A percentile compares a stretch with the other conserved stretches of the same genome.
Evolutionary conservation across 2,113 vertebrate genomes (phyloP).

Genomic region (Tinamus guttatus): DNA sequence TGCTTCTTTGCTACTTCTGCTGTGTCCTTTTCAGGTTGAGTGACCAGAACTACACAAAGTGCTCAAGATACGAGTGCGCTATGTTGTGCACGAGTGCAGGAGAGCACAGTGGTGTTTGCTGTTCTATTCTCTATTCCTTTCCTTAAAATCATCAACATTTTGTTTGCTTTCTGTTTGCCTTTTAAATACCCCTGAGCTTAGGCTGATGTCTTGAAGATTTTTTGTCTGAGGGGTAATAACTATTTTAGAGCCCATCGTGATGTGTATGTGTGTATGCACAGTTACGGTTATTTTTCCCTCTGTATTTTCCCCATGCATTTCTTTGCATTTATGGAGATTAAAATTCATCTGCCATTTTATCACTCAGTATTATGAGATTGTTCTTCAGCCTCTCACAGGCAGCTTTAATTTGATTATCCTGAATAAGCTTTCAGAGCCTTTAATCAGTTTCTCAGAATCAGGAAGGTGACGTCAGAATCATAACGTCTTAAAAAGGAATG

Average conservation of each 20-base stretch:
- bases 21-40: background rate
- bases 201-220: background rate
- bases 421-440: slow-evolving; percentile 29
- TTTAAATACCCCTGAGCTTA: background rate
- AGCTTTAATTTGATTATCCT: slow-evolving; percentile 19
- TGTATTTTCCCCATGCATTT: background rate
- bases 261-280: background rate
- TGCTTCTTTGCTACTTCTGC: background rate
- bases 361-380: slow-evolving; percentile 11
- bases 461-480: slow-evolving; percentile 3
- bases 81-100: no score
- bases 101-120: background rate
- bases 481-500: background rate
- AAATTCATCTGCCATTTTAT: slow-evolving; percentile 25
- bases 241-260: background rate
- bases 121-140: background rate
- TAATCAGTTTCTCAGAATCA: slow-evolving; percentile 21
- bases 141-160: background rate
- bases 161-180: background rate
- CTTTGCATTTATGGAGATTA: slow-evolving; percentile 30
- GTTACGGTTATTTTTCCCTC: background rate
- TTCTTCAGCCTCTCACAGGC: slow-evolving; percentile 27
- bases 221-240: background rate
- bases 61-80: background rate
- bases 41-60: background rate